A percentile compares a stretch with the other conserved stretches of the same genome.
phyloP scores from a whole-genome alignment of 1,140 invertebrate species.

The Himalopsyche phryganea region DNA sequence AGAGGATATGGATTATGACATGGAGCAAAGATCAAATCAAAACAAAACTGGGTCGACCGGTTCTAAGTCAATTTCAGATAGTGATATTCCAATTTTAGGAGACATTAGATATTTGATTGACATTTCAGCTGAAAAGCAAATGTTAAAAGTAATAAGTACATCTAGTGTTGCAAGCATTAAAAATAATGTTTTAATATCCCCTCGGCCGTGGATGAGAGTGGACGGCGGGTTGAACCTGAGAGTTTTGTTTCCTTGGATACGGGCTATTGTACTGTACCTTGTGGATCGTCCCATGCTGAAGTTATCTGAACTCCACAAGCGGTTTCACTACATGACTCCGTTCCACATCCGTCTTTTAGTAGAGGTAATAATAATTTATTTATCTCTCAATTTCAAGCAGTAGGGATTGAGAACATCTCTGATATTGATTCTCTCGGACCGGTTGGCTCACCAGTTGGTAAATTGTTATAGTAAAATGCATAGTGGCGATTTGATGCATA shows the following conservation, averaged over 20 bases:
- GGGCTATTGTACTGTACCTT: constrained; percentile 60
- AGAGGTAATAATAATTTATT: constrained; percentile 16
- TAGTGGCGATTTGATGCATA: not conserved
- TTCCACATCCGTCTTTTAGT: constrained; percentile 32
- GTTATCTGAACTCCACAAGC: constrained; percentile 49
- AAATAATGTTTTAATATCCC: constrained; percentile 5
- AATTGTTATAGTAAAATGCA: not conserved
- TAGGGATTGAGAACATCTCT: not conserved
- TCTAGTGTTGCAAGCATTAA: not conserved
- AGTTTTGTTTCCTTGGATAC: constrained; percentile 61
- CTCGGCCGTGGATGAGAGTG: constrained; percentile 64
- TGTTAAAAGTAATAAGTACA: not conserved
- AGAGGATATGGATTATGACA: not conserved
- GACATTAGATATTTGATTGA: not conserved
- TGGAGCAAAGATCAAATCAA: not conserved
- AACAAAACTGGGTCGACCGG: not conserved
- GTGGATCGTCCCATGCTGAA: constrained; percentile 56
- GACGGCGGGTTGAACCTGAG: constrained; percentile 65
- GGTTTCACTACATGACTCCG: constrained; percentile 45
- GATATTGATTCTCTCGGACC: not conserved
- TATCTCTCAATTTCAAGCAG: not conserved
- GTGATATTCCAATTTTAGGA: not conserved
- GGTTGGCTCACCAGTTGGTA: not conserved
- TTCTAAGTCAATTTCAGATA: not conserved
- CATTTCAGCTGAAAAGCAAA: not conserved